Evolutionary conservation across 2,888 invertebrate species (phyloP).

Genomic region (Drosophila affinis): DNA sequence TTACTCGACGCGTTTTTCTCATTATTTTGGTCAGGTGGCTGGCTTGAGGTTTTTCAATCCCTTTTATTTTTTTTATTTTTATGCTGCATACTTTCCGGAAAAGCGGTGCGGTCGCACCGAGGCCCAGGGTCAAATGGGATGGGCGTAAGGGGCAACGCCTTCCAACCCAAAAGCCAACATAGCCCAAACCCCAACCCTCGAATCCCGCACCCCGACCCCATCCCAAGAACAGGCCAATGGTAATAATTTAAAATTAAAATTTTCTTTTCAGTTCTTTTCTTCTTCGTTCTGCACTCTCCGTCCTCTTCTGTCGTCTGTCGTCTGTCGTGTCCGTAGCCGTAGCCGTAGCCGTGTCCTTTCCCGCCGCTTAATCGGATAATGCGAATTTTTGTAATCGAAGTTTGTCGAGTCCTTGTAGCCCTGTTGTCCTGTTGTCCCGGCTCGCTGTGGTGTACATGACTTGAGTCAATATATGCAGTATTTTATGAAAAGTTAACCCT

Average conservation of each 20-base stretch:
- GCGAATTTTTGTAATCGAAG: slow-evolving; percentile 75
- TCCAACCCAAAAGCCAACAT: slow-evolving; percentile 21
- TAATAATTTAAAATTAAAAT: slow-evolving; percentile 76
- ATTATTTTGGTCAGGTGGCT: slow-evolving; percentile 54
- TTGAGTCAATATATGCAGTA: slow-evolving; percentile 79
- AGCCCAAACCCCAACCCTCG: not conserved
- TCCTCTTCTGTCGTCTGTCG: not conserved
- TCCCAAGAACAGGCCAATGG: slow-evolving; percentile 30
- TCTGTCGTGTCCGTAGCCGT: not conserved
- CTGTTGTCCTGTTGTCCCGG: slow-evolving; percentile 6
- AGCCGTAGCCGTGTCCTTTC: slow-evolving; percentile 18
- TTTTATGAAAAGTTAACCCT: slow-evolving; percentile 65
- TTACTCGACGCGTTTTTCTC: slow-evolving; percentile 57
- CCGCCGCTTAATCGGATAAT: slow-evolving; percentile 76
- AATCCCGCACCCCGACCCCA: not conserved
- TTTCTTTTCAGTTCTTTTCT: slow-evolving; percentile 27
- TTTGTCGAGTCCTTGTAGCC: slow-evolving; percentile 57
- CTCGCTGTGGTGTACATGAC: slow-evolving; percentile 67
- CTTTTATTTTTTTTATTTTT: slow-evolving; percentile 38
- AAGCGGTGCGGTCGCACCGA: slow-evolving; percentile 12
- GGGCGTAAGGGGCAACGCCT: slow-evolving; percentile 49
- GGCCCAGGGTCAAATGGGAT: slow-evolving; percentile 40
- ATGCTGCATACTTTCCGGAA: slow-evolving; percentile 53
- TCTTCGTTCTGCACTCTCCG: not conserved
- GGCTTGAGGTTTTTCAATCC: slow-evolving; percentile 36